Percentiles rank a stretch among this genome's conserved stretches.
Conservation (phyloP, 2,797 vertebrate species). For the Rostrhamus sociabilis region DNA sequence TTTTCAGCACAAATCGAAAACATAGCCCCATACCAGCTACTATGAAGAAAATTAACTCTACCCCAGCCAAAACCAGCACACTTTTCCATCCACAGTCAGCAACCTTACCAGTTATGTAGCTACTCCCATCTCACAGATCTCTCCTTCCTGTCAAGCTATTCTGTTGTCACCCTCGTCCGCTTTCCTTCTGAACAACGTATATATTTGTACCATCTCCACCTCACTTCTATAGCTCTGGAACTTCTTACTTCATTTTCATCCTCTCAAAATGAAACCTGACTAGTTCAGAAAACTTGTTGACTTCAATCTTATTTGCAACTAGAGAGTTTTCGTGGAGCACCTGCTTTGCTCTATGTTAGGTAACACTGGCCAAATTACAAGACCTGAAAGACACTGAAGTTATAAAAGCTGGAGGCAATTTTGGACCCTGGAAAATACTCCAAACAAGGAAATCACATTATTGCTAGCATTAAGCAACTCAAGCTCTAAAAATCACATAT, state of each 20-base stretch:
- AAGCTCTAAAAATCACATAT: background rate
- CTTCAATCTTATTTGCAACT: background rate
- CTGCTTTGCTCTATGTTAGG: background rate
- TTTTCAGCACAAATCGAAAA: no score
- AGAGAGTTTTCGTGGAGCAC: background rate
- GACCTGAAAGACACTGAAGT: background rate
- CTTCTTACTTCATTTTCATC: background rate
- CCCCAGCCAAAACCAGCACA: background rate
- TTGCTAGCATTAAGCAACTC: background rate
- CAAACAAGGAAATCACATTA: background rate
- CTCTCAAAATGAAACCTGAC: background rate
- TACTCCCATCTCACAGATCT: background rate
- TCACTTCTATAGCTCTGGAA: background rate
- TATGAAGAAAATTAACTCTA: no score
- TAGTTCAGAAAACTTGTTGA: background rate
- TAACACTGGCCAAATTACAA: background rate
- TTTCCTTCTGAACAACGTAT: background rate
- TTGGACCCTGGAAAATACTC: background rate
- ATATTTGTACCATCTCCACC: background rate
- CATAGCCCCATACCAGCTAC: background rate
- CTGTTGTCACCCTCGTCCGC: background rate
- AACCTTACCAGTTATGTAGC: background rate
- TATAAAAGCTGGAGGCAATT: background rate
- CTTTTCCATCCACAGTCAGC: background rate
- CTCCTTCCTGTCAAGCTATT: background rate